Evolutionary conservation across 35 echinoderm and acorn worm genomes (phyloP), one percentile per base, ranked within the genome.

Genomic region (Chiridota heheva): DNA sequence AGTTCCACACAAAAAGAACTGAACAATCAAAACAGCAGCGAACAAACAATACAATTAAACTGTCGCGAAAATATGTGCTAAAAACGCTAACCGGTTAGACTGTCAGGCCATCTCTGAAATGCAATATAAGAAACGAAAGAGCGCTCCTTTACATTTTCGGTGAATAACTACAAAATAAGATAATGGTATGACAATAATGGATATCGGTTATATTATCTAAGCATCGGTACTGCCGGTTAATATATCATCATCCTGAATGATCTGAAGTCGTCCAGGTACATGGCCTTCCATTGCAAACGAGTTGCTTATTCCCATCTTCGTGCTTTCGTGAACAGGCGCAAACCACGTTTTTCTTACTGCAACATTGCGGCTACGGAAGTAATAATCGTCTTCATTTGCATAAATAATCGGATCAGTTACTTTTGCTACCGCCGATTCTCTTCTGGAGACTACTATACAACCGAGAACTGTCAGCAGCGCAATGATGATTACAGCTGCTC

Each of bases 261-360:
- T n/a, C n/a, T n/a, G n/a, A n/a, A n/a, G n/a, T n/a, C n/a, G n/a
- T n/a, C n/a, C n/a, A n/a, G n/a, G n/a, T n/a, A n/a, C n/a, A 4
- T 30, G 43, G 31, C 56, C 70, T 53, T 74, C 40, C 22, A 74
- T 41, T 0, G 70, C 25, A 47, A 74, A 74, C 5, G 44, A 74
- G 40, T 74, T 74, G 15, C 44, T 51, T 26, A 74, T 74, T 17
- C 70, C 70, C 20, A 16, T 7, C 25, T 27, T 4, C 17, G 70
- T 74, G 24, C 56, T 47, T 26, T 51, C 56, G 44, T 74, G 70
- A 4, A 74, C 70, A 0, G 70, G 70, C 3, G 25, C 70, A 33
- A 74, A 74, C 70, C 70, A 74, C 18, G 70, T 74, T 47, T 74
- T 74, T 27, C 56, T 42, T 20, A 74, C 44, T 20, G 47, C 56